Percentiles rank a stretch among this genome's conserved stretches.
These are phyloP conservation scores for Pandemis cinnamomeana DNA, from an alignment of 2,888 invertebrate genomes.

Conservation along the genomic window DNA sequence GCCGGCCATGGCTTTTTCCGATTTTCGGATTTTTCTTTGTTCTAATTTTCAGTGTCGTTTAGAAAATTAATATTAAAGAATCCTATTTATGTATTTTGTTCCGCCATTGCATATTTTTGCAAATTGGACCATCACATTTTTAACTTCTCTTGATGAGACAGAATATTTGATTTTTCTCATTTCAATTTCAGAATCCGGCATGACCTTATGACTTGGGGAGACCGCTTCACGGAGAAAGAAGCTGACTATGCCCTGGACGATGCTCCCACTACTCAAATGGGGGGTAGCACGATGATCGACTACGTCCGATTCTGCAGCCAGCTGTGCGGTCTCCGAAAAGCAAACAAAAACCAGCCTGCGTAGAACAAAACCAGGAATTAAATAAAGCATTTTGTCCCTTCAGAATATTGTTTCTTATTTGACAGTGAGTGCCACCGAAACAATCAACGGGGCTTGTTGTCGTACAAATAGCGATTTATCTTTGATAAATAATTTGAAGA, in stretches of 20 bases:
- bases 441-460: conserved; percentile 4
- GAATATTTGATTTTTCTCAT: neutral
- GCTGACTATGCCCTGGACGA: conserved; percentile 86
- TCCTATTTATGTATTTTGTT: no score
- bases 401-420: conserved; percentile 16
- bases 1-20: no score
- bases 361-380: conserved; percentile 12
- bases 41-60: no score
- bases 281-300: conserved; percentile 85
- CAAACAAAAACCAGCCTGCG: conserved; percentile 55
- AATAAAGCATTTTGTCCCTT: conserved; percentile 18
- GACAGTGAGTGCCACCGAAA: conserved; percentile 4
- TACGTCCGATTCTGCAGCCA: conserved; percentile 86
- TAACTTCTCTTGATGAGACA: no score
- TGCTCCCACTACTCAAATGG: conserved; percentile 84
- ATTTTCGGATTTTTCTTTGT: no score
- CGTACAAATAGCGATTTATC: conserved; percentile 14
- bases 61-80: no score
- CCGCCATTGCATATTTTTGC: no score
- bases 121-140: no score
- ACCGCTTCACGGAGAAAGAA: conserved; percentile 86
- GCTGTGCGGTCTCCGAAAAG: conserved; percentile 84
- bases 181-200: conserved; percentile 82
- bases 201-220: conserved; percentile 87
- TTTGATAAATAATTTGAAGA: conserved; percentile 17